A percentile compares a stretch with the other conserved stretches of the same genome.
phyloP scores from a whole-genome alignment of 2,888 invertebrate genomes.

The Stenoptilia bipunctidactyla region DNA sequence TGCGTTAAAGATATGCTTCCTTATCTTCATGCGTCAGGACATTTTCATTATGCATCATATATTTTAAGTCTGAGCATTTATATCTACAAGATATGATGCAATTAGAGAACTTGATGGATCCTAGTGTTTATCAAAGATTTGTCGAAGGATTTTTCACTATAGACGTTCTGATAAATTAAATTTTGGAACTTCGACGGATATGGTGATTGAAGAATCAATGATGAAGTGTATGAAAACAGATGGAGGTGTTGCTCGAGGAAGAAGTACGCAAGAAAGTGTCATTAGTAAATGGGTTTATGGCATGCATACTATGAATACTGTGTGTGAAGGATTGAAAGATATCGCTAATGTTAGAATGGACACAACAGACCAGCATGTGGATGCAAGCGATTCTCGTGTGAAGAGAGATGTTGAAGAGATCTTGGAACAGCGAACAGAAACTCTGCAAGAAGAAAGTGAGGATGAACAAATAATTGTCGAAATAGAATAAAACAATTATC shows the following conservation, averaged over 20 bases:
- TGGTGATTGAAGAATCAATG: slow-evolving; percentile 27
- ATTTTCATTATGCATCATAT: slow-evolving; percentile 15
- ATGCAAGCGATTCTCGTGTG: slow-evolving; percentile 30
- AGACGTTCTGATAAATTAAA: slow-evolving; percentile 14
- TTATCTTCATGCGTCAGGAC: slow-evolving; percentile 7
- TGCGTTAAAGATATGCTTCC: slow-evolving; percentile 4
- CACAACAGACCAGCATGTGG: slow-evolving; percentile 33
- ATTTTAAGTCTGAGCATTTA: slow-evolving; percentile 15
- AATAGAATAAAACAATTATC: too few species aligned
- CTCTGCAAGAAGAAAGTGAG: too few species aligned
- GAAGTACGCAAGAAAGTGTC: slow-evolving; percentile 35
- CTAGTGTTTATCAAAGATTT: slow-evolving; percentile 25
- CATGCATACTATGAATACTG: slow-evolving; percentile 20
- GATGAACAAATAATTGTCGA: too few species aligned
- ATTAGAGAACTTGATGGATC: slow-evolving; percentile 21
- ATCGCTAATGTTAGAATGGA: slow-evolving; percentile 25
- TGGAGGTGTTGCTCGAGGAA: slow-evolving; percentile 34
- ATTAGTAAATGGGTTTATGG: slow-evolving; percentile 27
- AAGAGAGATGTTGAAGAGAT: slow-evolving; percentile 22
- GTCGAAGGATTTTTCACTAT: slow-evolving; percentile 24
- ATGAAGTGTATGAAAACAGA: slow-evolving; percentile 33
- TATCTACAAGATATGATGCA: slow-evolving; percentile 19
- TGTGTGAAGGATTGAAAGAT: slow-evolving; percentile 26
- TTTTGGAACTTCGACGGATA: slow-evolving; percentile 34
- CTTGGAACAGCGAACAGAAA: too few species aligned